These are phyloP conservation scores for Numenius phaeopus DNA, from an alignment of 2,797 vertebrate species.

Conservation along the genomic window DNA sequence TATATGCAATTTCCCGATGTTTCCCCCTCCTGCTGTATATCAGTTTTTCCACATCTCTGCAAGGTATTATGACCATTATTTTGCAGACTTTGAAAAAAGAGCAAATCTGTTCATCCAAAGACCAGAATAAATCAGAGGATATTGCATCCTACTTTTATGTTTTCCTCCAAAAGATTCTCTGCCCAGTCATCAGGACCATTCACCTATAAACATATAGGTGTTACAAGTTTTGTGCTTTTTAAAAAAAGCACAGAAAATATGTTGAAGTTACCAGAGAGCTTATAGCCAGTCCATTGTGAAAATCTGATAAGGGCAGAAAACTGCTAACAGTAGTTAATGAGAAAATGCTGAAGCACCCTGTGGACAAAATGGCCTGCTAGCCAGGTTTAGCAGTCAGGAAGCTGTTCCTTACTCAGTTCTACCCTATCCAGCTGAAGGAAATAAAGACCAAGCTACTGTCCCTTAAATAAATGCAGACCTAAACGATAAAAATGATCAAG, in stretches of 20 bases:
- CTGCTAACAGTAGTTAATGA: neutral
- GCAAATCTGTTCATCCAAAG: neutral
- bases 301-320: neutral
- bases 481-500: neutral
- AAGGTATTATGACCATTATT: neutral
- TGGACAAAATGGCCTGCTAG: neutral
- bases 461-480: neutral
- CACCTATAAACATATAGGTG: neutral
- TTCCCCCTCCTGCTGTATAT: neutral
- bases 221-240: neutral
- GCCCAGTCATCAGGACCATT: neutral
- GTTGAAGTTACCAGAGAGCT: neutral
- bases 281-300: neutral
- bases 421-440: neutral
- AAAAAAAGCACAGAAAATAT: neutral
- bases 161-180: neutral
- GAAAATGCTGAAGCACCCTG: slow-evolving; percentile 11
- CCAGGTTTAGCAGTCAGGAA: neutral
- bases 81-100: neutral
- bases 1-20: neutral
- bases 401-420: neutral
- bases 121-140: neutral
- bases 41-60: neutral
- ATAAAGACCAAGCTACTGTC: neutral
- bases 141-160: neutral